phyloP scores from a whole-genome alignment of 1,140 invertebrate species.

The Bombus picipes region DNA sequence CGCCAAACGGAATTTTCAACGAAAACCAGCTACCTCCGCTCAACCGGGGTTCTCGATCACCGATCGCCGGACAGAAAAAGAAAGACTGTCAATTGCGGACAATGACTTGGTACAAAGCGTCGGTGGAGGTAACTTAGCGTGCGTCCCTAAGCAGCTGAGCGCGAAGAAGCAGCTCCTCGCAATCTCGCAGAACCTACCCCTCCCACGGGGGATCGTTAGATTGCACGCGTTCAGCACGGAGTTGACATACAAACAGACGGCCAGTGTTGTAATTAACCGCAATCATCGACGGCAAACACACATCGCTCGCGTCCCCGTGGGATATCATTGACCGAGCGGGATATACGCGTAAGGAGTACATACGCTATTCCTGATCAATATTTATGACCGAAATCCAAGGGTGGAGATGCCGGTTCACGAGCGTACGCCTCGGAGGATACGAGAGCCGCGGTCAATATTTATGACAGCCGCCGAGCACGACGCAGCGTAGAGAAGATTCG shows the following conservation, averaged over 20 bases:
- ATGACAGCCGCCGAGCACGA: constrained; percentile 41
- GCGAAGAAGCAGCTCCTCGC: constrained; percentile 49
- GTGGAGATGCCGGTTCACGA: constrained; percentile 54
- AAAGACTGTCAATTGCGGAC: background rate
- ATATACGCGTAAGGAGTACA: constrained; percentile 50
- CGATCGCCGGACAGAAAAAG: no score
- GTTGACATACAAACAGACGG: constrained; percentile 71
- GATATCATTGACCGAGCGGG: constrained; percentile 62
- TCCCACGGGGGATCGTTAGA: constrained; percentile 69
- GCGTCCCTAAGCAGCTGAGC: background rate
- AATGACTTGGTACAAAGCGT: background rate
- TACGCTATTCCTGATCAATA: constrained; percentile 61
- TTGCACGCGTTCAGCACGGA: constrained; percentile 37
- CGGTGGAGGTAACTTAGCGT: background rate
- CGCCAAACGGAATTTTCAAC: no score
- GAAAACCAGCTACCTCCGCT: no score
- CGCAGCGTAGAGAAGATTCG: background rate
- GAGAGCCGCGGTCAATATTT: constrained; percentile 67
- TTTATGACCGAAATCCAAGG: constrained; percentile 69
- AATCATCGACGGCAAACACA: constrained; percentile 72
- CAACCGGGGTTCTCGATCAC: no score
- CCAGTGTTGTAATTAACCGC: constrained; percentile 72
- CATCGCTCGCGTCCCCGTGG: constrained; percentile 55
- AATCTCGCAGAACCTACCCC: constrained; percentile 13
- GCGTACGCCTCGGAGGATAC: constrained; percentile 51